A percentile compares a stretch with the other conserved stretches of the same genome.
phyloP scores from a whole-genome alignment of 2,797 vertebrate species.

The Malacoraja senta region DNA sequence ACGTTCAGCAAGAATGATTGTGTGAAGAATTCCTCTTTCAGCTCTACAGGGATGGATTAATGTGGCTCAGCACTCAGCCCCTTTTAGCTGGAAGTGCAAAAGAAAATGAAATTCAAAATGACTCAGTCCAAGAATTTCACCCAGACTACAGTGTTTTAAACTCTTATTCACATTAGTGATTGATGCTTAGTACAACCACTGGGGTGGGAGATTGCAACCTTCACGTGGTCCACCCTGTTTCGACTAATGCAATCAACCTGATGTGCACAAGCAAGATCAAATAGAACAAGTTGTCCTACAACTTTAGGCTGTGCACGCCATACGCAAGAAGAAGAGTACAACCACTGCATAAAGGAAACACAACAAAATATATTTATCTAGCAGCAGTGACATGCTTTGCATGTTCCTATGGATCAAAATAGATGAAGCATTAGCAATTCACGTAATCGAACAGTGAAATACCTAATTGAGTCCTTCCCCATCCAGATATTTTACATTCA shows the following conservation, averaged over 20 bases:
- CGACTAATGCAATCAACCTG: no score
- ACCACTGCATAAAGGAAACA: not conserved
- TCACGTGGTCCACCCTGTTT: no score
- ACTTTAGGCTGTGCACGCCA: no score
- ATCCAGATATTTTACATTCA: slow-evolving; percentile 20
- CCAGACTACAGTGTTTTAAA: not conserved
- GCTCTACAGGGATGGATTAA: not conserved
- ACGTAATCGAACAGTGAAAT: not conserved
- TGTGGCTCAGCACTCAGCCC: not conserved
- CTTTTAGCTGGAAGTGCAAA: no score
- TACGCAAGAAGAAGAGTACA: no score
- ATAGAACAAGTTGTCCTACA: no score
- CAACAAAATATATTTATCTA: not conserved
- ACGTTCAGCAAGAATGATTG: not conserved
- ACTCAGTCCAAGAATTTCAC: not conserved
- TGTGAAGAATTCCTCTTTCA: not conserved
- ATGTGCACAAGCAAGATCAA: no score
- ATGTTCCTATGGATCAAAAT: not conserved
- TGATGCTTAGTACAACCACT: not conserved
- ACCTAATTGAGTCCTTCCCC: not conserved
- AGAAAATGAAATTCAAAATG: not conserved
- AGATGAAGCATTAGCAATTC: not conserved
- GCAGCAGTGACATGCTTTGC: not conserved
- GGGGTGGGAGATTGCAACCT: no score
- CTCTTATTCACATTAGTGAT: not conserved